Base-by-base conservation (phyloP, 2,797 vertebrate species). In the Erethizon dorsatum region DNA sequence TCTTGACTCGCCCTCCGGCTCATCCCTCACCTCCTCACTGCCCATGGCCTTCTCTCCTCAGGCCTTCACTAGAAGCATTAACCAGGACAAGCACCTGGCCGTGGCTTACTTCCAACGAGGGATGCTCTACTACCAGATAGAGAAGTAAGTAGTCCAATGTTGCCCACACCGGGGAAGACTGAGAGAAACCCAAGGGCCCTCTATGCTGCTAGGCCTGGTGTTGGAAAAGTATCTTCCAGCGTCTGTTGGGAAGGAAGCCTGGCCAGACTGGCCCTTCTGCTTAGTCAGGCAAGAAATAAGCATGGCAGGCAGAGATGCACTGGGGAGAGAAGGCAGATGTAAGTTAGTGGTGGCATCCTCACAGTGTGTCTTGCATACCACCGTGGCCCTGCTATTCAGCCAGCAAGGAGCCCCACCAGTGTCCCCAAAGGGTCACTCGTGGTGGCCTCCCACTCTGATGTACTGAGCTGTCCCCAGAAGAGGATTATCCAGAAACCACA, bases 101-200 rank as follows among this genome's bases (percentile, higher is more conserved):
- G 99, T 99, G 9, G 99, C 99, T 85, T 99, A 99, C 98, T 99
- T 99, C 99, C 99, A 99, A 95, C 99, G 99, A 82, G 99, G 99
- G 86, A 99, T 98, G 5, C 99, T 99, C 11, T 99, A 99, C 96
- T 99, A 99, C 98, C 99, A 6, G 97, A 99, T 98, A 94, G 97
- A 99, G 96, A 99, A 99, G 99, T 99, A 98, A 99, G 99, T 98
- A 84, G 41, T 28, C 69, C 52, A 0, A 10, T 0, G 33, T 26
- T 14, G 41, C 28, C 17, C 33, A 54, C 4, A 6, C 83, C n/a
- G 69, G 69, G 86, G 59, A 22, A 1, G n/a, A 33, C 3, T 10
- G 3, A 18, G 77, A 41, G 50, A 37, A 78, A 71, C 12, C 11
- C 2, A 0, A 0, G 31, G 6, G 54, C 54, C 65, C 73, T 17